Percentiles rank a stretch among this genome's conserved stretches.
phyloP scores from a whole-genome alignment of 2,113 vertebrate species.

The Labeo catla region DNA sequence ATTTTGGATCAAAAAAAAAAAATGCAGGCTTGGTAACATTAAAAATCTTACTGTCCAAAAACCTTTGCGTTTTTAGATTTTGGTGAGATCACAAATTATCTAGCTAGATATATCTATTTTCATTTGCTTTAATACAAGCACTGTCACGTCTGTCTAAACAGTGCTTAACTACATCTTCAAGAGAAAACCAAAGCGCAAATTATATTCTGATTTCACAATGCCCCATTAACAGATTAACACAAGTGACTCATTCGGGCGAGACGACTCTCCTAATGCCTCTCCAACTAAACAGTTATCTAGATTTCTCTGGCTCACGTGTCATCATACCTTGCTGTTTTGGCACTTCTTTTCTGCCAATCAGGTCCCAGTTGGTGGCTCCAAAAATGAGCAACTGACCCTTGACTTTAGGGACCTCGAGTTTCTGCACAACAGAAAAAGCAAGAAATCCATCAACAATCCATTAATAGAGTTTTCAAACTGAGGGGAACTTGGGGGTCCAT shows the following conservation, averaged over 20 bases:
- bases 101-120: neutral
- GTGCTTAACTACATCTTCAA: neutral
- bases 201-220: neutral
- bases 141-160: neutral
- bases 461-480: neutral
- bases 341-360: conserved; percentile 96
- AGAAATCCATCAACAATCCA: neutral
- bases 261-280: neutral
- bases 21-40: too few species aligned
- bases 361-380: conserved; percentile 97
- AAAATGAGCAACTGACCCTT: conserved; percentile 93
- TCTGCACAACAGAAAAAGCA: conserved; percentile 73
- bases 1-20: too few species aligned
- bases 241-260: neutral
- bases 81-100: neutral
- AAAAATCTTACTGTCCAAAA: too few species aligned
- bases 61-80: neutral
- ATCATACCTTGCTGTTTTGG: conserved; percentile 92
- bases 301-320: neutral
- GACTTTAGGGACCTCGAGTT: conserved; percentile 89
- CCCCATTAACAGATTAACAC: neutral
- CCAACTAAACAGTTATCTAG: neutral
- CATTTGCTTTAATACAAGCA: too few species aligned
- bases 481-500: neutral
- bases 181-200: neutral